Base-by-base conservation (phyloP, 2,113 vertebrate genomes). In the Pungitius pungitius region DNA sequence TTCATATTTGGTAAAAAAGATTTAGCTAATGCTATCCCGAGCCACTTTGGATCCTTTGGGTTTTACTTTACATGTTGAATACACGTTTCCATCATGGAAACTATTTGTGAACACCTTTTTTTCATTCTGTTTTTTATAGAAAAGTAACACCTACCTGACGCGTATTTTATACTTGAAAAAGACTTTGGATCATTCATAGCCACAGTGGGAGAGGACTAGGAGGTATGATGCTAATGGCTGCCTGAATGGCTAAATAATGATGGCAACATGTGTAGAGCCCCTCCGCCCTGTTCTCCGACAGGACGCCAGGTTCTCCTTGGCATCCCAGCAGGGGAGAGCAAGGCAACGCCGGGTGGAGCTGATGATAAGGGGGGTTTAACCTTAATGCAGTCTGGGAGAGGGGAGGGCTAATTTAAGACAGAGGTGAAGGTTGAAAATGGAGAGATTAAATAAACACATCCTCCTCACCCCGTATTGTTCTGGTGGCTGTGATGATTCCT, bases 261-360 rank as follows among this genome's bases (percentile, higher is more conserved):
- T 74, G 58, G 55, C 15, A 73, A 45, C 42, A 27, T 77, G 51
- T 75, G 55, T 66, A n/a, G 33, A 35, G 33, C 55, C 14, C 52
- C 59, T 56, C 59, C 6, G 4, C 12, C 33, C 30, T 30, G 1
- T 45, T 56, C 40, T 13, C 4, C 35, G 39, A 56, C 63, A 43
- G 35, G 71, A 54, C 55, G 73, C 35, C 83, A 71, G 80, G 37
- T 74, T 89, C 86, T 89, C 83, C 81, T 89, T 87, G 77, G 78
- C 18, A 13, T 84, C 85, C 64, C 85, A 86, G 84, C 80, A 6
- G 77, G 88, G 85, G 76, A 71, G 78, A 60, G 39, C 77, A 78
- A 84, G 87, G 75, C 90, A 92, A 92, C 82, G 76, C 77, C 63
- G 54, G 86, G 78, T 49, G 70, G 75, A 82, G 66, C 39, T 82